phyloP scores from a whole-genome alignment of 2,113 vertebrate species.

The Arothron firmamentum region DNA sequence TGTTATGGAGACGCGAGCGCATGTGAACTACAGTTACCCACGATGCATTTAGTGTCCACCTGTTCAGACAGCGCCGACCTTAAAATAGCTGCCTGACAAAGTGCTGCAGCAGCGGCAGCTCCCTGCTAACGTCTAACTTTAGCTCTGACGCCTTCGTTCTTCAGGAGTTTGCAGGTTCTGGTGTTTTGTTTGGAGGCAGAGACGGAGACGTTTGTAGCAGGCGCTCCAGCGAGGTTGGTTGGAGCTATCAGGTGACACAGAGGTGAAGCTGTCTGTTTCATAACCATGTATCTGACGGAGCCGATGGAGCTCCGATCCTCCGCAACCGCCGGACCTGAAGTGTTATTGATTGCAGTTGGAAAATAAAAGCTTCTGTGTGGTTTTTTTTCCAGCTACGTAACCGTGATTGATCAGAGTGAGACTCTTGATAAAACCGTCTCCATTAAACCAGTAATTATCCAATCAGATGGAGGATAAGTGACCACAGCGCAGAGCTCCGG shows the following conservation, averaged over 20 bases:
- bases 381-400: constrained; percentile 9
- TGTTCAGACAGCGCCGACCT: too few relatives aligned
- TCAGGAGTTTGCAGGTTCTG: too few relatives aligned
- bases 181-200: neutral
- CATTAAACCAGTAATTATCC: constrained; percentile 24
- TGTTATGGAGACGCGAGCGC: too few relatives aligned
- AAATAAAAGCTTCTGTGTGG: constrained; percentile 23
- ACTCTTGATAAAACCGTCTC: constrained; percentile 19
- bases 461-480: constrained; percentile 50
- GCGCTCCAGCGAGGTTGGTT: constrained; percentile 52
- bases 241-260: constrained; percentile 56
- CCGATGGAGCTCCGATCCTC: constrained; percentile 28
- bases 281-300: neutral
- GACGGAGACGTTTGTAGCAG: constrained; percentile 18
- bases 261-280: constrained; percentile 48
- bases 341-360: constrained; percentile 8
- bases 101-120: too few relatives aligned
- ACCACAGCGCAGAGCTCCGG: constrained; percentile 45
- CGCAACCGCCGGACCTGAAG: constrained; percentile 22
- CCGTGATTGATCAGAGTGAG: constrained; percentile 13
- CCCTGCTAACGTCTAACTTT: too few relatives aligned
- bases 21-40: too few relatives aligned
- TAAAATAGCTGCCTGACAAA: too few relatives aligned
- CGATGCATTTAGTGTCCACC: too few relatives aligned
- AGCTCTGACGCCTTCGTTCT: too few relatives aligned